Evolutionary conservation across 2,113 vertebrate species (phyloP).

Genomic region (Pachyramphus minor): DNA sequence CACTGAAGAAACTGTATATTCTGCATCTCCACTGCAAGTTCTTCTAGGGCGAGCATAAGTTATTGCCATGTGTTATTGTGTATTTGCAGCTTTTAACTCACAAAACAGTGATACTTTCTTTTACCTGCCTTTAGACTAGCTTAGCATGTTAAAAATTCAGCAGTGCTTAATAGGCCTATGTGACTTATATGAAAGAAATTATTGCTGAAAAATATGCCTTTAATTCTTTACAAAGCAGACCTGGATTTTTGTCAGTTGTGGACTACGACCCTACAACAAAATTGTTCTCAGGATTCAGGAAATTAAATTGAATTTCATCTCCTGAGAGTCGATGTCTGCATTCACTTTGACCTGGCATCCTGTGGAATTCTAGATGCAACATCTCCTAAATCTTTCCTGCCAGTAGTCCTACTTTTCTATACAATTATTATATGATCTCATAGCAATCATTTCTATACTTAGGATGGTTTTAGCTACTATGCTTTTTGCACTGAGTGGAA

Average conservation of each 20-base stretch:
- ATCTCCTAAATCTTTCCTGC: not conserved
- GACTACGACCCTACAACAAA: not conserved
- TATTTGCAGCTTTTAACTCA: not conserved
- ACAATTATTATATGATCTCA: not conserved
- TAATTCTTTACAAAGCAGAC: not conserved
- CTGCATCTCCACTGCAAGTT: not conserved
- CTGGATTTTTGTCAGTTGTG: not conserved
- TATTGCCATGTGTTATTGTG: not conserved
- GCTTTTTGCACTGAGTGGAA: not conserved
- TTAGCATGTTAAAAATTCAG: not conserved
- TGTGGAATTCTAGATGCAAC: not conserved
- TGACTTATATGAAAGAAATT: not conserved
- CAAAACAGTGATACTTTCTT: not conserved
- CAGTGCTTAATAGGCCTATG: not conserved
- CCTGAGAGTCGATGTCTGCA: not conserved
- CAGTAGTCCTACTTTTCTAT: not conserved
- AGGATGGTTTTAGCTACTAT: not conserved
- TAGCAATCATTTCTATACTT: not conserved
- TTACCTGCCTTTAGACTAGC: not conserved
- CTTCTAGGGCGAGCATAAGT: not conserved
- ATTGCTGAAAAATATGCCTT: not conserved
- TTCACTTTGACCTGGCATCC: not conserved
- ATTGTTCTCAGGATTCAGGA: not conserved
- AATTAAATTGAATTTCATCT: conserved; percentile 18
- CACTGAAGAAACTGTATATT: not conserved